phyloP scores from a whole-genome alignment of 2,113 vertebrate species.

The Danionella cerebrum region DNA sequence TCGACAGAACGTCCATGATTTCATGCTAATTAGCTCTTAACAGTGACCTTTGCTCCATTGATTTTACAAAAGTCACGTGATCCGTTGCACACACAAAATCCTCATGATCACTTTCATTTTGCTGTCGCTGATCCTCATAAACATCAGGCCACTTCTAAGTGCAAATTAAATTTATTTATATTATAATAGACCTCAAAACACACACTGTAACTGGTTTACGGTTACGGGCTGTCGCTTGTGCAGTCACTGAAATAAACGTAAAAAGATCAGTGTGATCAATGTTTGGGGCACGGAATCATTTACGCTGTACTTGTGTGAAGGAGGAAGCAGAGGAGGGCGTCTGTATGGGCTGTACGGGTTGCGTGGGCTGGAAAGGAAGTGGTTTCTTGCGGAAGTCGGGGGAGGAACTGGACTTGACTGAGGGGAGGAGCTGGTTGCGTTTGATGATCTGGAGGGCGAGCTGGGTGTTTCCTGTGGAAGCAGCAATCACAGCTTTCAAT shows the following conservation, averaged over 20 bases:
- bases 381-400: constrained; percentile 80
- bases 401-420: constrained; percentile 68
- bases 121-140: neutral
- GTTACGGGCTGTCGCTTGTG: too few relatives aligned
- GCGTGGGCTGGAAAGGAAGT: constrained; percentile 65
- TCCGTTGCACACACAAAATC: too few relatives aligned
- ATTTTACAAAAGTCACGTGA: neutral
- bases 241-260: constrained; percentile 31
- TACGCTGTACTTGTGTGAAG: constrained; percentile 88
- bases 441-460: constrained; percentile 99
- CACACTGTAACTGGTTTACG: too few relatives aligned
- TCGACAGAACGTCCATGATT: constrained; percentile 3
- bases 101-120: neutral
- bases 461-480: constrained; percentile 82
- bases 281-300: constrained; percentile 59
- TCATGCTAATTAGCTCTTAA: neutral
- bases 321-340: constrained; percentile 74
- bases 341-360: constrained; percentile 79
- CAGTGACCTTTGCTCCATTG: constrained; percentile 8
- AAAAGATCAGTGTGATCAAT: constrained; percentile 1
- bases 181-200: constrained; percentile 32
- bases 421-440: constrained; percentile 90
- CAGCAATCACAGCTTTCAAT: neutral
- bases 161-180: constrained; percentile 44
- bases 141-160: constrained; percentile 9